A percentile compares a stretch with the other conserved stretches of the same genome.
These are phyloP conservation scores for Hesperia comma DNA, from an alignment of 2,888 invertebrate genomes.

Conservation along the genomic window DNA sequence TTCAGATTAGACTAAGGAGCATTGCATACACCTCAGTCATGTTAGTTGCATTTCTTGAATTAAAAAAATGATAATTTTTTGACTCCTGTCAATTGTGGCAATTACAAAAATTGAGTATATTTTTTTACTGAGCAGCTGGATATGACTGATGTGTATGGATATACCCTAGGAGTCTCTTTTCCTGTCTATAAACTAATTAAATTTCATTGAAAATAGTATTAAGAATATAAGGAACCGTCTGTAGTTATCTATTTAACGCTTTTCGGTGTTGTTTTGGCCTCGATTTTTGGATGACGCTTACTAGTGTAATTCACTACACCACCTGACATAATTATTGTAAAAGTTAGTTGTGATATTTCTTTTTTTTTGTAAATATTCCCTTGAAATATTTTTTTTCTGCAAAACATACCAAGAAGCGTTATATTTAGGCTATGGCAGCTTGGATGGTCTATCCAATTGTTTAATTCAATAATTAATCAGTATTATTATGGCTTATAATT, in stretches of 20 bases:
- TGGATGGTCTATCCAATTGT: conserved; percentile 19
- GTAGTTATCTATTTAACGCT: conserved; percentile 42
- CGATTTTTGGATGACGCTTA: conserved; percentile 63
- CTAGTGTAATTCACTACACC: conserved; percentile 63
- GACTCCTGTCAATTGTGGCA: background rate
- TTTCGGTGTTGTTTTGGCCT: conserved; percentile 62
- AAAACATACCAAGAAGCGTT: conserved; percentile 50
- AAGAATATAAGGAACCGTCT: conserved; percentile 25
- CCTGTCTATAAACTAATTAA: conserved; percentile 7
- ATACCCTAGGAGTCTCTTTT: conserved; percentile 19
- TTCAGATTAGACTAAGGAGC: conserved; percentile 15
- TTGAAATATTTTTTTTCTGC: conserved; percentile 35
- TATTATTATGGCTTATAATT: conserved; percentile 11
- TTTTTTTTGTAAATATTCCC: conserved; percentile 51
- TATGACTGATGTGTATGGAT: conserved; percentile 2
- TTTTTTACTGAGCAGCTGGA: background rate
- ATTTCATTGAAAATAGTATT: conserved; percentile 12
- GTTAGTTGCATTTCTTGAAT: background rate
- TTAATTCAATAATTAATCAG: conserved; percentile 15
- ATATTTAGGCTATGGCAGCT: conserved; percentile 48
- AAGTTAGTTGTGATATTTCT: conserved; percentile 39
- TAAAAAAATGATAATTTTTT: background rate
- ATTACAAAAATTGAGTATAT: conserved; percentile 1
- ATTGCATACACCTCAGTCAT: background rate
- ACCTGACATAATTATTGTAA: conserved; percentile 38